Evolutionary conservation across 2,113 vertebrate species (phyloP), one percentile per base, ranked within the genome.

Genomic region (Fulica atra): DNA sequence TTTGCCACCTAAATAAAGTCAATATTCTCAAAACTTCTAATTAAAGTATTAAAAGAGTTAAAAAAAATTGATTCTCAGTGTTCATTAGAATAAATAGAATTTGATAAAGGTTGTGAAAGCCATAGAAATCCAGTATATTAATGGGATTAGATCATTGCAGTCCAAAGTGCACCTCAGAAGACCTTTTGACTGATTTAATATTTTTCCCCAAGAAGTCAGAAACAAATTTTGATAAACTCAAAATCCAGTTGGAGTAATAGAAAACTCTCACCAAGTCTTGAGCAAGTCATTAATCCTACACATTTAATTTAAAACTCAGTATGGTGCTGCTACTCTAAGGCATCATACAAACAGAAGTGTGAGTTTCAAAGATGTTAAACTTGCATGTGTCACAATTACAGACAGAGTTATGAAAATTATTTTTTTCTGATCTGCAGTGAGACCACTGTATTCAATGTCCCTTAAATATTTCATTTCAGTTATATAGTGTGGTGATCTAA

Each of bases 241-340:
- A 61, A 95, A 80, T 69, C 40, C 70, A 91, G 35, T 65, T 31
- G 73, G 31, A 71, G 35, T 89, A 89, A 80, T n/a, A 73, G 83
- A 83, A 92, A 76, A 63, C 9, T 61, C 13, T 81, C 50, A 90
- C 21, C 6, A 16, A 57, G 50, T 95, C 87, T 63, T 84, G 72
- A 96, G 57, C 76, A 88, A 96, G 92, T 85, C 66, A 92, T 96
- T 95, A 92, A 90, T 93, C 76, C 61, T 89, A 51, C 17, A 88
- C 81, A 73, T 95, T 95, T 96, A 95, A 96, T 96, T 96, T 93
- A 94, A 78, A 94, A 31, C 36, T 24, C 87, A 93, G 65, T 92
- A 61, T 91, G 80, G 89, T 92, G 86, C 96, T 94, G 70, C 11
- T 76, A 23, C 83, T 88, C 86, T 70, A 50, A 63, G 61, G 40